These are phyloP conservation scores for Phrynocephalus vlangalii DNA, from an alignment of 2,797 vertebrate genomes.

Conservation along the genomic window DNA sequence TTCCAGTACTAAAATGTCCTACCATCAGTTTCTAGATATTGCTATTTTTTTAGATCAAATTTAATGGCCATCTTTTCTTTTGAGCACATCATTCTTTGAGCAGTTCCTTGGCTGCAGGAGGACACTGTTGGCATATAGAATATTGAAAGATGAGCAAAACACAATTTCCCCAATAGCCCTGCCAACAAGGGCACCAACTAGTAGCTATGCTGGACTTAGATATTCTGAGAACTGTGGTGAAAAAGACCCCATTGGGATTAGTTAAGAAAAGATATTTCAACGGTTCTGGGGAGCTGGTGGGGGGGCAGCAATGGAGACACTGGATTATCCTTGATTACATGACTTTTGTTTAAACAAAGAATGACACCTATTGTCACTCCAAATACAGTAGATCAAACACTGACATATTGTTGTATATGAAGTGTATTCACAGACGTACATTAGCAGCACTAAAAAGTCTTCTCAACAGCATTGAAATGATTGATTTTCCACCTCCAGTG, in stretches of 20 bases:
- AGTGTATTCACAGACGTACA: background rate
- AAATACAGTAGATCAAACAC: background rate
- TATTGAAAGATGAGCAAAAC: background rate
- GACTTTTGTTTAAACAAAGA: background rate
- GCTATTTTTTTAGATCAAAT: background rate
- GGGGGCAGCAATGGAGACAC: background rate
- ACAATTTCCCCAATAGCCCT: no score
- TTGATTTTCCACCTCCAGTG: background rate
- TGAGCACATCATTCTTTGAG: background rate
- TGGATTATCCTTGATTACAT: background rate
- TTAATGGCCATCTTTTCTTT: background rate
- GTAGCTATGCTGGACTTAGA: no score
- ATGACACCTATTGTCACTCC: background rate
- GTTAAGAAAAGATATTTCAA: no score
- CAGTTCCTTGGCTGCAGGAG: background rate
- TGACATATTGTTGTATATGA: no score
- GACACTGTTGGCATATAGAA: background rate
- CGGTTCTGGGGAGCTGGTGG: background rate
- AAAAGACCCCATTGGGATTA: no score
- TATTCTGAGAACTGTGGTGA: no score
- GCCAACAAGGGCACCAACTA: no score
- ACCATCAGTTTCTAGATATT: background rate
- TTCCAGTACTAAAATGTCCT: background rate
- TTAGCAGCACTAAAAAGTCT: background rate
- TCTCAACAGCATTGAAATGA: background rate